These are phyloP conservation scores for Ceuthmochares aereus DNA, from an alignment of 2,113 vertebrate genomes.

Conservation along the genomic window DNA sequence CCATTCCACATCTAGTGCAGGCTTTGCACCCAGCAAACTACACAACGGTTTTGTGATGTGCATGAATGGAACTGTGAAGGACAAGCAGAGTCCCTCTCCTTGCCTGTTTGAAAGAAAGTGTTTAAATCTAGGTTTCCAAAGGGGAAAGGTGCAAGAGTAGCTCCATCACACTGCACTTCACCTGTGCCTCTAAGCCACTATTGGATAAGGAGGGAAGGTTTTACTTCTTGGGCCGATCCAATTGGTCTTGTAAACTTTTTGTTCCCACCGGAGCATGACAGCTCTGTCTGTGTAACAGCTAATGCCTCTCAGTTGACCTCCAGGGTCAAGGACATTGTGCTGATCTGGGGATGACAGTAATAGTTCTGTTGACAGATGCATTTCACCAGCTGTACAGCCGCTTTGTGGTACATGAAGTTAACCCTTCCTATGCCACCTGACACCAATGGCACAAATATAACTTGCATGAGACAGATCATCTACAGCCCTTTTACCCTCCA, in stretches of 20 bases:
- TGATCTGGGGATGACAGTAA: conserved; percentile 90
- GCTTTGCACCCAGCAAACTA: background rate
- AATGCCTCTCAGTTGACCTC: conserved; percentile 83
- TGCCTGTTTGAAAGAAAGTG: background rate
- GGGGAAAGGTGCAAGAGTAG: background rate
- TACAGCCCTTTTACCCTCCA: background rate
- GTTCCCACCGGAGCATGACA: conserved; percentile 15
- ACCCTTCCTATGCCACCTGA: conserved; percentile 57
- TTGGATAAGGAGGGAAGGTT: background rate
- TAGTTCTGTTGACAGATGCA: conserved; percentile 94
- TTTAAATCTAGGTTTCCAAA: background rate
- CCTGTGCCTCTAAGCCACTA: background rate
- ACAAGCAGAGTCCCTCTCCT: background rate
- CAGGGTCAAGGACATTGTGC: conserved; percentile 84
- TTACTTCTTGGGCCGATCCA: conserved; percentile 41
- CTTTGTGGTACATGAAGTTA: conserved; percentile 68
- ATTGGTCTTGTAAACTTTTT: conserved; percentile 25
- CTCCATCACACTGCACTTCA: background rate
- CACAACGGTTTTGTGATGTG: background rate
- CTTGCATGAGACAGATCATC: background rate
- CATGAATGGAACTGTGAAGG: background rate
- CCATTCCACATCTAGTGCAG: background rate
- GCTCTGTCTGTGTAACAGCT: conserved; percentile 63
- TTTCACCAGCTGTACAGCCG: conserved; percentile 88
- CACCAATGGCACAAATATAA: background rate